Conservation (phyloP, 2,797 vertebrate genomes). For the Platalea minor region DNA sequence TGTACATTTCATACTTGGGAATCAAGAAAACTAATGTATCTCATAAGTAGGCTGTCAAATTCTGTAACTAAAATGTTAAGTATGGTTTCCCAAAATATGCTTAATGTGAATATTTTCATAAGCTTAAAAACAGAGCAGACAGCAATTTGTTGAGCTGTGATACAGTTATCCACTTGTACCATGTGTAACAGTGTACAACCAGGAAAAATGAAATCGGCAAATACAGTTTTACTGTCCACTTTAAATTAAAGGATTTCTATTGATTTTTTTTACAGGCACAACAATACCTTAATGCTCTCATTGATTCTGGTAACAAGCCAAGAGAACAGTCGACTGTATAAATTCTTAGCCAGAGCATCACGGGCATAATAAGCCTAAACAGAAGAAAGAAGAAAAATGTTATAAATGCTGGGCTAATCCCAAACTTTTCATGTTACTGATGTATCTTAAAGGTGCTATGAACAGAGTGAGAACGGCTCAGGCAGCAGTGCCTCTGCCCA, state of each 20-base stretch:
- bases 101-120: neutral
- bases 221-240: neutral
- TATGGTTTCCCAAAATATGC: neutral
- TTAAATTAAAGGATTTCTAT: neutral
- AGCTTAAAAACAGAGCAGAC: neutral
- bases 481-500: neutral
- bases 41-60: neutral
- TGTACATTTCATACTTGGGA: neutral
- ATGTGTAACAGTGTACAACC: neutral
- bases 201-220: neutral
- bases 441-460: neutral
- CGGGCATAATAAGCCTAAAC: constrained; percentile 95
- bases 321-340: constrained; percentile 95
- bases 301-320: constrained; percentile 98
- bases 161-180: neutral
- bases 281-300: constrained; percentile 94
- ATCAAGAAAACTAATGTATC: neutral
- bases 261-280: neutral
- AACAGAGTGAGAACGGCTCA: neutral
- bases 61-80: neutral
- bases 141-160: neutral
- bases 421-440: neutral
- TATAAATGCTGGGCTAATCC: neutral
- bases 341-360: constrained; percentile 96
- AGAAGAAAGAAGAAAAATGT: neutral